Evolutionary conservation across 2,113 vertebrate species (phyloP), one percentile per base, ranked within the genome.

Genomic region (Strix aluco): DNA sequence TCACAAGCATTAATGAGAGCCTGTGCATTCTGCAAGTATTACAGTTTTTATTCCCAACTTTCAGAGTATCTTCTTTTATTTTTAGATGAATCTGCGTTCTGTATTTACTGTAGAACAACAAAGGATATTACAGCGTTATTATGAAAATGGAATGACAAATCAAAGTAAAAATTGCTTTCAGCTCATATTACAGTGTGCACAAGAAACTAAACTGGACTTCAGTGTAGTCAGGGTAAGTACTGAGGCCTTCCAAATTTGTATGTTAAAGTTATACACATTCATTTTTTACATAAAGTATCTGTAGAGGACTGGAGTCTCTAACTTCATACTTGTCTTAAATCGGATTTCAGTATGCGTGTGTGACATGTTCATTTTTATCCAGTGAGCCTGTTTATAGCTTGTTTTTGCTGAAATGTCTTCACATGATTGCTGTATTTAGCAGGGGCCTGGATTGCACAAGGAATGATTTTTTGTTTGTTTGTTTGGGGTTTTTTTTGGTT

Each of bases 121-220:
- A 98, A 98, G 99, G 96, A 99, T 99, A 98, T 99, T 99, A 90
- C 99, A 99, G 95, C 99, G 99, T 93, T 99, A 99, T 98, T 99
- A 99, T 98, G 99, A 99, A 78, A 99, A 99, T 98, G 99, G 99
- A 97, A 99, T 99, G 99, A 99, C 99, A 98, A 99, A 99, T 99
- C 99, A 99, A 98, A 99, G 99, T 99, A 99, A 99, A 98, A 99
- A 99, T 98, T 99, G 99, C 98, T 99, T 99, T 98, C 99, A 99
- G 98, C 99, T 99, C 95, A 99, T 99, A 98, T 98, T 99, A 94
- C 99, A 99, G 96, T 99, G 99, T 98, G 99, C 99, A 93, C 99
- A 99, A 97, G 99, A 99, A 98, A 99, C 99, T 97, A 99, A 99
- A 91, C 98, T 99, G 98, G 99, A 99, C 98, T 99, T 99, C 99